Conservation (phyloP, 2,113 vertebrate genomes). For the Mirza zaza region DNA sequence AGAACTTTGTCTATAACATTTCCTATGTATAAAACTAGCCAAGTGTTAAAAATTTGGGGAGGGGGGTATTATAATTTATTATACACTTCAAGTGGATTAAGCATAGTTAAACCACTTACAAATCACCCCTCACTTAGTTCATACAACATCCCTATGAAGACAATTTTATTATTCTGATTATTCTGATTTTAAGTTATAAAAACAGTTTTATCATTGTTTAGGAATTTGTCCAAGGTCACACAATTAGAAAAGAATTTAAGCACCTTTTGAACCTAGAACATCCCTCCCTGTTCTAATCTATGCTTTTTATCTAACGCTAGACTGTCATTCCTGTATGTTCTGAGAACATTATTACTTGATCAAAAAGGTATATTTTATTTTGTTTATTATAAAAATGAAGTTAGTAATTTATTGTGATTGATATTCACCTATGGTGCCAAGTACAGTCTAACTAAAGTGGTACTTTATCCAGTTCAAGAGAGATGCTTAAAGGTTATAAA, state of each 20-base stretch:
- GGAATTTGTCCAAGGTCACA: neutral
- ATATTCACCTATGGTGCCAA: neutral
- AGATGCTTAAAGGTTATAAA: neutral
- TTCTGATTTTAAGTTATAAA: neutral
- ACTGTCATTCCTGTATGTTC: neutral
- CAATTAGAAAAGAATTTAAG: neutral
- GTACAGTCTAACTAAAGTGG: neutral
- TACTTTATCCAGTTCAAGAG: neutral
- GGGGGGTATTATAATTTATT: neutral
- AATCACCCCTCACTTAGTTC: neutral
- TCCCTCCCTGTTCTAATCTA: neutral
- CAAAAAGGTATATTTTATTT: neutral
- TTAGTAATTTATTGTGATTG: neutral
- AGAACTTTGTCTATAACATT: neutral
- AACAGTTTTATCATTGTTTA: neutral
- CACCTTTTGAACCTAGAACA: neutral
- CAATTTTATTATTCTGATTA: neutral
- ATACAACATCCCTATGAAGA: neutral
- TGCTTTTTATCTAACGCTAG: neutral
- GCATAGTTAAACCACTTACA: neutral
- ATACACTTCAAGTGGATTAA: neutral
- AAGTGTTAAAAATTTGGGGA: neutral
- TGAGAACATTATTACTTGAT: neutral
- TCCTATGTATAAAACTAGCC: neutral
- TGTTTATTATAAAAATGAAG: neutral